phyloP scores from a whole-genome alignment of 2,113 vertebrate genomes.

The Indicator indicator region DNA sequence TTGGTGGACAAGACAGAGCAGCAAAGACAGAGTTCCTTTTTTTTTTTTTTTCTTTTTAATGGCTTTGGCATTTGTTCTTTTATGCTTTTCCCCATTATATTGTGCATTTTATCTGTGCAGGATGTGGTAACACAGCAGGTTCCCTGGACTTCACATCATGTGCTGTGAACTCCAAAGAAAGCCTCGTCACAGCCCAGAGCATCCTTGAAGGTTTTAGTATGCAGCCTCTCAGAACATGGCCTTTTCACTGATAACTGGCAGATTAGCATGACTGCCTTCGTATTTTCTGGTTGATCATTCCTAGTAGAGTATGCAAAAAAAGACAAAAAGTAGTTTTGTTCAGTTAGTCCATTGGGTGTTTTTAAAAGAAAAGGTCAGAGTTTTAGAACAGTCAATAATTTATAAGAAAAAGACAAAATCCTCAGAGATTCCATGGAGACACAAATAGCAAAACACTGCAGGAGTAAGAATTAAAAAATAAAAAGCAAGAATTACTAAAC shows the following conservation, averaged over 20 bases:
- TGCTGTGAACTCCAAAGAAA: not conserved
- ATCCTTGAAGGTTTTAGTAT: not conserved
- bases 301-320: not conserved
- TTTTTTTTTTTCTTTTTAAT: not conserved
- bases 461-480: not conserved
- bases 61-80: not conserved
- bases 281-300: not conserved
- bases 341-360: too few species aligned
- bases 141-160: not conserved
- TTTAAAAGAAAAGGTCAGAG: not conserved
- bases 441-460: not conserved
- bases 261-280: not conserved
- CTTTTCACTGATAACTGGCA: not conserved
- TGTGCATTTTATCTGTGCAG: not conserved
- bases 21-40: not conserved
- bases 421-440: not conserved
- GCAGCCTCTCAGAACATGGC: not conserved
- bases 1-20: not conserved
- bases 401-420: not conserved
- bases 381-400: not conserved
- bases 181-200: fast-evolving
- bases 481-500: not conserved
- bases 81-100: not conserved
- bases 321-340: not conserved
- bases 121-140: not conserved